Percentiles rank a stretch among this genome's conserved stretches.
Conservation (phyloP, 2,888 invertebrate genomes). For the Hemicrepidius hirtus region DNA sequence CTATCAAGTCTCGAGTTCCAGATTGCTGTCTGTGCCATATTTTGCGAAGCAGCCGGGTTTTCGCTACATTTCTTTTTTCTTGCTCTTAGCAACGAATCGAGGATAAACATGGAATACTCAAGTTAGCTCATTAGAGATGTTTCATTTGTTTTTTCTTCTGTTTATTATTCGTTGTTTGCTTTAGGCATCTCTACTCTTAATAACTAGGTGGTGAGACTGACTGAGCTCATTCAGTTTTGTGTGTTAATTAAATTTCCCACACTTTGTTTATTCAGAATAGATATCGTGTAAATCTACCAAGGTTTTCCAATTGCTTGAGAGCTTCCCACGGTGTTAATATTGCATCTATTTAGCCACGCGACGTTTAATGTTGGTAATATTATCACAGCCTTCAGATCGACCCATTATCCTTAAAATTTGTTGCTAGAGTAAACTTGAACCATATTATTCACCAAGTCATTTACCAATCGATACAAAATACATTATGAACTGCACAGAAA, state of each 20-base stretch:
- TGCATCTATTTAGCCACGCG: neutral
- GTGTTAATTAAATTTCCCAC: constrained; percentile 26
- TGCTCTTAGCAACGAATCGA: neutral
- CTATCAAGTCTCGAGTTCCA: constrained; percentile 31
- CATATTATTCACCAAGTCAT: constrained; percentile 22
- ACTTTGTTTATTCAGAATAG: constrained; percentile 1
- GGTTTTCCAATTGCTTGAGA: constrained; percentile 10
- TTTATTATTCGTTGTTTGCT: constrained; percentile 3
- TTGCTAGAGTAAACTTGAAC: constrained; percentile 4
- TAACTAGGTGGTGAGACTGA: constrained; percentile 10
- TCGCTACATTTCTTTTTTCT: constrained; percentile 14
- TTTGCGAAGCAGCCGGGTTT: constrained; percentile 8
- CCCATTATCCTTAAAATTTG: neutral
- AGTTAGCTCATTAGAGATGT: constrained; percentile 4
- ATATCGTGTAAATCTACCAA: constrained; percentile 5
- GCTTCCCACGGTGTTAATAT: constrained; percentile 8
- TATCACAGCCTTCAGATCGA: neutral
- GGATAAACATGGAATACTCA: constrained; percentile 19
- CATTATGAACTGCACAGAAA: constrained; percentile 37
- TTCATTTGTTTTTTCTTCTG: constrained; percentile 9
- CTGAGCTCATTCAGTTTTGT: constrained; percentile 19
- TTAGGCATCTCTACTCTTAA: constrained; percentile 10
- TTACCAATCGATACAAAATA: constrained; percentile 31
- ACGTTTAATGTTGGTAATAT: neutral
- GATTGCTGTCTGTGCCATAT: constrained; percentile 23